Base-by-base conservation (phyloP, 2,888 invertebrate genomes). In the Drosophila lacicola region DNA sequence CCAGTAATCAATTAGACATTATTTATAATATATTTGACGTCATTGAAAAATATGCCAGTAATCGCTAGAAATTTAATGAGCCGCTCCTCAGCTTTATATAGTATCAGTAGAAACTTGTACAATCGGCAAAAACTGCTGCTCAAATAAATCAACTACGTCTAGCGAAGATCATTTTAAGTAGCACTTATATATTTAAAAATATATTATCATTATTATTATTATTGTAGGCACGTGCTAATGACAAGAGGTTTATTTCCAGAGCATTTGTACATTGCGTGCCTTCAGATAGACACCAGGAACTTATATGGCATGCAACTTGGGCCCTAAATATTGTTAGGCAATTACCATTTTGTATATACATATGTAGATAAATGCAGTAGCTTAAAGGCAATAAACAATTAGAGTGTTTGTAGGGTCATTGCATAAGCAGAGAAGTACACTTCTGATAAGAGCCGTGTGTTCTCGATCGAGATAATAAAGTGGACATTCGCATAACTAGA, bases 381-480 rank as follows among this genome's bases (percentile, higher is more conserved):
- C 47, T 70, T 3, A 21, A 51, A 50, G 11, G 3, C 21, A 49
- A 37, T 44, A 51, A 63, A 63, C 63, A 63, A 63, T 57, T 62
- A 14, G 36, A 60, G 60, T 54, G 53, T 37, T 57, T 37, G 53
- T 25, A 44, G 61, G 34, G 42, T 17, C 41, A 34, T 78, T 78
- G 64, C 67, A 56, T 71, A 74, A 75, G 37, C n/a, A 39, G 19
- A 42, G 17, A 11, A 14, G 41, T 37, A 0, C 3, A 1, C 10
- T 29, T 4, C 39, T 60, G 78, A 78, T 78, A 74, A 68, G 25
- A 49, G 8, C 9, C 10, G 6, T n/a, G 39, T 13, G 29, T 36
- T 10, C 1, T 13, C 63, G 55, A 44, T 63, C 19, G 36, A 67
- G 55, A 65, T 69, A 63, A 53, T 56, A 37, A 9, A 47, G 29